phyloP scores from a whole-genome alignment of 2,888 invertebrate genomes.

The Microplitis deprimator region DNA sequence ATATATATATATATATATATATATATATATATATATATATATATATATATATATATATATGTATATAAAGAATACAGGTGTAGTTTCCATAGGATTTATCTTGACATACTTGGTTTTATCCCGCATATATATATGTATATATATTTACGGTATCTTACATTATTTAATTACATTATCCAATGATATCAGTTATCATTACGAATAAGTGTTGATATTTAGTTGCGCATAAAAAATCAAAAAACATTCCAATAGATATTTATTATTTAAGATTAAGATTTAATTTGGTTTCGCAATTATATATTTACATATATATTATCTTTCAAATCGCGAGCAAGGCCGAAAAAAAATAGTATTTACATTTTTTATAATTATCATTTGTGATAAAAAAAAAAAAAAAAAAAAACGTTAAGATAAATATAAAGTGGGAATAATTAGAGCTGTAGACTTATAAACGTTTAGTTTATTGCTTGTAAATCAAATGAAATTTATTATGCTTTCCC shows the following conservation, averaged over 20 bases:
- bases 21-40: no score
- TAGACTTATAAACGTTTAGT: neutral
- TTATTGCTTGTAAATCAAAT: slow-evolving; percentile 8
- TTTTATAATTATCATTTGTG: neutral
- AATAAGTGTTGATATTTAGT: neutral
- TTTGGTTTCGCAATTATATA: no score
- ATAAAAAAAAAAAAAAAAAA: neutral
- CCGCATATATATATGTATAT: neutral
- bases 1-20: no score
- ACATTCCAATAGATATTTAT: no score
- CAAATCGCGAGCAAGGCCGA: no score
- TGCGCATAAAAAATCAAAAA: no score
- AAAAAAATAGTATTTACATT: no score
- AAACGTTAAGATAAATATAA: neutral
- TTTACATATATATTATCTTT: no score
- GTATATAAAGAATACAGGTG: slow-evolving; percentile 2
- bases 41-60: neutral
- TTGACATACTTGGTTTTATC: slow-evolving; percentile 10
- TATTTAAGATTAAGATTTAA: no score
- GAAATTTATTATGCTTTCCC: slow-evolving; percentile 20
- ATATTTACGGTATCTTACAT: neutral
- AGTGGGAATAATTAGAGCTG: neutral
- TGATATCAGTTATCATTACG: slow-evolving; percentile 21
- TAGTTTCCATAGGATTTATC: slow-evolving; percentile 14
- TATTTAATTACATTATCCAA: slow-evolving; percentile 12